Conservation (phyloP, 2,797 vertebrate species). For the Pangasius sanitwongsei region DNA sequence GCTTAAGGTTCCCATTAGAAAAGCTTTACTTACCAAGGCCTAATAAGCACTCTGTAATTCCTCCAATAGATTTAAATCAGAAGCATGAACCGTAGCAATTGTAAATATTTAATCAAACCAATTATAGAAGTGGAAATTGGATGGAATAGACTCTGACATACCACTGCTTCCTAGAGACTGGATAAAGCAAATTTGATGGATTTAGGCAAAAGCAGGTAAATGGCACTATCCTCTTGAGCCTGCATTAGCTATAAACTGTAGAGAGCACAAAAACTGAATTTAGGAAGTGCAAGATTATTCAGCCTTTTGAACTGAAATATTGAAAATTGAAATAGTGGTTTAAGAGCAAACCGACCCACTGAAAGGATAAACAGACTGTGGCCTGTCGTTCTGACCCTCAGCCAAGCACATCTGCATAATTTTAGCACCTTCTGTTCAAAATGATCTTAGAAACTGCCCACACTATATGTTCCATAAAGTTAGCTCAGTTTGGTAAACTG, state of each 20-base stretch:
- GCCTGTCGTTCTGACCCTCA: not conserved
- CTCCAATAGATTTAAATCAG: not conserved
- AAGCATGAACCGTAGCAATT: slow-evolving; percentile 19
- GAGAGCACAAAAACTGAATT: not conserved
- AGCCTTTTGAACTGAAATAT: not conserved
- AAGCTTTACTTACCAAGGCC: not conserved
- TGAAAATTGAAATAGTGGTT: not conserved
- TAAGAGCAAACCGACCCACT: not conserved
- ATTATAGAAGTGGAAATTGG: slow-evolving; percentile 28
- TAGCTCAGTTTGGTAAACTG: not conserved
- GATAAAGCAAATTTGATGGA: slow-evolving; percentile 31
- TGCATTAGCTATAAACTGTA: not conserved
- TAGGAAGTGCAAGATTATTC: not conserved
- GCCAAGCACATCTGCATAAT: not conserved
- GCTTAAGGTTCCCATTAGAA: not conserved
- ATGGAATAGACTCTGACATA: slow-evolving; percentile 8
- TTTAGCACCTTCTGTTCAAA: not conserved
- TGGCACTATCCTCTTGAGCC: not conserved
- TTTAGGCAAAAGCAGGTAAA: slow-evolving; percentile 6
- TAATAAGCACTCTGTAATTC: not conserved
- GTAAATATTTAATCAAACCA: slow-evolving; percentile 43
- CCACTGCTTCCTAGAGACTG: slow-evolving; percentile 4
- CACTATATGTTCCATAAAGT: slow-evolving; percentile 17
- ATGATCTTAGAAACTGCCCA: not conserved
- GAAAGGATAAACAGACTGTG: not conserved